Conservation (phyloP, 2,113 vertebrate genomes). For the Passerina amoena region DNA sequence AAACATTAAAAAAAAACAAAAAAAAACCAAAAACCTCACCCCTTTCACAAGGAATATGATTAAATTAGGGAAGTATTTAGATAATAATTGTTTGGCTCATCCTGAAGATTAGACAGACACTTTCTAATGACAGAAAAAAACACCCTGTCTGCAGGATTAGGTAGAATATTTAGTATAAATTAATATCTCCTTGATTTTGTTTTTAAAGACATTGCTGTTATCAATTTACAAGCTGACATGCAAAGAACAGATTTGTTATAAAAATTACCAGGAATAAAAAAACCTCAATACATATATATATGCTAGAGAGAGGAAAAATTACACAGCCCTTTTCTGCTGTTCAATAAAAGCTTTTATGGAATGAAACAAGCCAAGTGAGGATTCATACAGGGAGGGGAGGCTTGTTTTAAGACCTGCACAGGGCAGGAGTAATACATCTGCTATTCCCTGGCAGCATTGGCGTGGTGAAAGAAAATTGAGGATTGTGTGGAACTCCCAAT, state of each 20-base stretch:
- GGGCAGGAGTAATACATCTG: background rate
- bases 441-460: background rate
- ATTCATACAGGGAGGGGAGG: background rate
- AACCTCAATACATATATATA: background rate
- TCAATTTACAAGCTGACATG: background rate
- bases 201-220: background rate
- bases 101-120: background rate
- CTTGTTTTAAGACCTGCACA: background rate
- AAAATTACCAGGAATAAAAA: background rate
- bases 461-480: background rate
- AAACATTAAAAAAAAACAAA: too few species aligned
- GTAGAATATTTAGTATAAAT: slow-evolving; percentile 28
- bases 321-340: background rate
- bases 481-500: background rate
- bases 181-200: background rate
- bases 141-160: background rate
- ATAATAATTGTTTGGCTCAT: background rate
- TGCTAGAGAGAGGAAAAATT: background rate
- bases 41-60: background rate
- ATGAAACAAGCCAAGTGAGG: slow-evolving; percentile 17
- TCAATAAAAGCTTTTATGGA: slow-evolving; percentile 18
- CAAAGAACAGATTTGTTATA: background rate
- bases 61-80: background rate
- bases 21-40: background rate
- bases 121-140: background rate